Base-by-base conservation (phyloP, 2,797 vertebrate species). In the Pantherophis vulpinus region DNA sequence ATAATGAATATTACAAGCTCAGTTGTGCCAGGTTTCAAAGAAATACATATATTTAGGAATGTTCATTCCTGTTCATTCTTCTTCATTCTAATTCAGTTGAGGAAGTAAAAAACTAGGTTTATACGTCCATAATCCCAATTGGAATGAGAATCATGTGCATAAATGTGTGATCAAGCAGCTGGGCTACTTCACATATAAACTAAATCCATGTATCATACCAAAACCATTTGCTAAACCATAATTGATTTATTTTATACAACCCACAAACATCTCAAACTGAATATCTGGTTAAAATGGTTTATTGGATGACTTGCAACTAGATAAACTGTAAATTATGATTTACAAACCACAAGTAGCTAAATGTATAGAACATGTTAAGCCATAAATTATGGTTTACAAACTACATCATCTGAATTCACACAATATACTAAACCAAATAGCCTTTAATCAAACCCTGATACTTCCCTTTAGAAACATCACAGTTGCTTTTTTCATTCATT, bases 1-100 rank as follows among this genome's bases (percentile, higher is more conserved):
- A 9, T 88, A 12, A 32, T 47, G 86, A n/a, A 4, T 93, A 94
- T 93, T 93, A 51, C 54, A 32, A 3, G 93, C 91, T 88, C n/a
- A 47, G 0, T 90, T 54, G 58, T 20, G 94, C 66, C 66, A 88
- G 90, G 1, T 90, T 95, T 94, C 60, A n/a, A 63, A 92, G 89
- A 93, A 94, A 91, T 90, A 61, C 86, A 91, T 12, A 56, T 27
- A 91, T 27, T 56, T 47, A 83, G 87, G 83, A 55, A 93, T 92
- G 14, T 9, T 94, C 92, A 93, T 4, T 83, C 90, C 0, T 93
- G 16, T 87, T 94, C 37, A 58, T 94, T 42, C 90, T 29, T 27
- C 1, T 0, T 86, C 20, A 25, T 92, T 14, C n/a, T 13, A 54
- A 16, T 83, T 47, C 29, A 32, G 66, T 20, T 59, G 42, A 66